Conservation (phyloP, 2,797 vertebrate species). For the Hozukius guyotensis region DNA sequence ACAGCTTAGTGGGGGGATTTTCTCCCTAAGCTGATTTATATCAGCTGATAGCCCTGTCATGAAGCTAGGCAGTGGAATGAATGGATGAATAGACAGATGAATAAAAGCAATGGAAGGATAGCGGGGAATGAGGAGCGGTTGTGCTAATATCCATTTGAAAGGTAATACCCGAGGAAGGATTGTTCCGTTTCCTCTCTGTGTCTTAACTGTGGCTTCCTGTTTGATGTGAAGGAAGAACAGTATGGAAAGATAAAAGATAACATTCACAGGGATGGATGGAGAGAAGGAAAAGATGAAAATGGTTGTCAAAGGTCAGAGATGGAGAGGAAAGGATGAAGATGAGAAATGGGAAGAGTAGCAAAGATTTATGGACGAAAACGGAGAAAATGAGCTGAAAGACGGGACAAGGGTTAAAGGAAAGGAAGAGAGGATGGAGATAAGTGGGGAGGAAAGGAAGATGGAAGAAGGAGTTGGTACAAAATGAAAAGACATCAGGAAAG, state of each 20-base stretch:
- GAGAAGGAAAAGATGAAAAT: not conserved
- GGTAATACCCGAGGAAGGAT: slow-evolving; percentile 32
- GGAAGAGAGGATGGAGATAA: not conserved
- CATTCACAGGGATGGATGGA: not conserved
- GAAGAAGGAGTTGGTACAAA: not conserved
- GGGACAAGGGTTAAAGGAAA: not conserved
- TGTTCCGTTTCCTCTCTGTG: not conserved
- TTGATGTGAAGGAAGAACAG: slow-evolving; percentile 8
- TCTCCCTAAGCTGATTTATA: slow-evolving; percentile 69
- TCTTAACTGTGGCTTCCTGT: slow-evolving; percentile 2
- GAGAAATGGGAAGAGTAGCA: not conserved
- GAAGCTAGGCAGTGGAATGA: slow-evolving; percentile 48
- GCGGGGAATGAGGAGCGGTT: slow-evolving; percentile 15
- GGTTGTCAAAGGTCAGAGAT: not conserved
- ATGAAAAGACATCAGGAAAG: not conserved
- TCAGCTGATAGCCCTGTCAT: slow-evolving; percentile 70
- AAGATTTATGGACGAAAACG: not conserved
- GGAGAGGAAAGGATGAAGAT: not conserved
- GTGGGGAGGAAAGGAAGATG: not conserved
- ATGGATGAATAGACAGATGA: slow-evolving; percentile 56
- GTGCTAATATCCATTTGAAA: slow-evolving; percentile 60
- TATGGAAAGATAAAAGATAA: not conserved
- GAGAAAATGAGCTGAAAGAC: not conserved
- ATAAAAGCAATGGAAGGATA: slow-evolving; percentile 35
- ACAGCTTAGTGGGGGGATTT: slow-evolving; percentile 60